Percentiles rank a stretch among this genome's conserved stretches.
These are phyloP conservation scores for Halichondria panicea DNA, from an alignment of 37 sponge, comb jelly and placozoan species.

Conservation along the genomic window DNA sequence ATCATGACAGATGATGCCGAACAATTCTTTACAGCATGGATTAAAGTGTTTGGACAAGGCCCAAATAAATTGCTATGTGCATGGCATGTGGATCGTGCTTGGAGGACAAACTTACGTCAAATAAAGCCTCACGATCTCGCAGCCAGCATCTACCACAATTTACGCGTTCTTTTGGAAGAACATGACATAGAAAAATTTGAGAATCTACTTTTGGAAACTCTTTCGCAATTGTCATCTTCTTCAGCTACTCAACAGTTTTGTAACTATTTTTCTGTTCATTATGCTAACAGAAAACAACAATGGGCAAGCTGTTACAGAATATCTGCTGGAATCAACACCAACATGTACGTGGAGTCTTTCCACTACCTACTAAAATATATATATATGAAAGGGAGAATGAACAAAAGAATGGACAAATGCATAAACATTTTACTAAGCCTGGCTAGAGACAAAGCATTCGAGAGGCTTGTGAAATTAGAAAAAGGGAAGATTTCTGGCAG, in stretches of 20 bases:
- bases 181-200: constrained; percentile 27
- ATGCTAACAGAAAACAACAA: constrained; percentile 14
- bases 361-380: constrained; percentile 45
- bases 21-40: constrained; percentile 62
- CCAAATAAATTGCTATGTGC: constrained; percentile 43
- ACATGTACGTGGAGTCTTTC: constrained; percentile 68
- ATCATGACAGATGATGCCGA: constrained; percentile 61
- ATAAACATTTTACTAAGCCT: constrained; percentile 40
- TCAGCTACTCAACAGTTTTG: neutral
- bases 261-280: constrained; percentile 36
- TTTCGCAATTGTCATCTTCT: neutral
- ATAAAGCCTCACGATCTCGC: neutral
- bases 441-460: constrained; percentile 59
- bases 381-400: constrained; percentile 42
- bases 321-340: constrained; percentile 40
- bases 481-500: constrained; percentile 64
- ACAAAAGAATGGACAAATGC: constrained; percentile 44
- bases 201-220: constrained; percentile 8
- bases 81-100: constrained; percentile 64
- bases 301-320: constrained; percentile 65
- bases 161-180: constrained; percentile 45
- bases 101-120: constrained; percentile 27
- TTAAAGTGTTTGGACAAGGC: constrained; percentile 32
- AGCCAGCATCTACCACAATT: constrained; percentile 43
- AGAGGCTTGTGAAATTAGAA: constrained; percentile 38